These are phyloP conservation scores for Drosophila histrio DNA, from an alignment of 2,888 invertebrate genomes.

Conservation along the genomic window DNA sequence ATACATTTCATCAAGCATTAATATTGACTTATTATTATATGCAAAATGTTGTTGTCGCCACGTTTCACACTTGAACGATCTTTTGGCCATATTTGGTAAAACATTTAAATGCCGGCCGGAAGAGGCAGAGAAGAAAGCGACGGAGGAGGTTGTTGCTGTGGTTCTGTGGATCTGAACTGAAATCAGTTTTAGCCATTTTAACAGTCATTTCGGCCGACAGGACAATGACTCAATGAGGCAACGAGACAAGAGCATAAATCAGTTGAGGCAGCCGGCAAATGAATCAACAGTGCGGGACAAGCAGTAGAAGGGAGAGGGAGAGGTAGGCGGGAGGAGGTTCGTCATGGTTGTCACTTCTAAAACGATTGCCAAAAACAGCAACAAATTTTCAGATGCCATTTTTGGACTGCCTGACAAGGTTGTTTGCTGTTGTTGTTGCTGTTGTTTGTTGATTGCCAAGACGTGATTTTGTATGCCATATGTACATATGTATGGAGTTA, in stretches of 20 bases:
- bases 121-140: not conserved
- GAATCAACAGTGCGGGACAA: slow-evolving; percentile 22
- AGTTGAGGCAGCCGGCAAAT: slow-evolving; percentile 28
- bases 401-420: slow-evolving; percentile 55
- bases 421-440: slow-evolving; percentile 23
- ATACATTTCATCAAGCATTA: slow-evolving; percentile 47
- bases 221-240: slow-evolving; percentile 62
- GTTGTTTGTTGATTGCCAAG: slow-evolving; percentile 54
- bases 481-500: slow-evolving; percentile 37
- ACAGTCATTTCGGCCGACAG: slow-evolving; percentile 24
- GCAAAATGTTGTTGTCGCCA: slow-evolving; percentile 30
- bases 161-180: slow-evolving; percentile 22
- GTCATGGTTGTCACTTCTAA: slow-evolving; percentile 70
- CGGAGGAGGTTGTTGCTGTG: not conserved
- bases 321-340: slow-evolving; percentile 1
- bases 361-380: slow-evolving; percentile 68
- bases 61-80: slow-evolving; percentile 47
- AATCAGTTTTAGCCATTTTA: slow-evolving; percentile 10
- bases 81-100: slow-evolving; percentile 59
- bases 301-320: not conserved
- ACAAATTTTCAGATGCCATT: slow-evolving; percentile 62
- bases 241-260: slow-evolving; percentile 26
- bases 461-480: slow-evolving; percentile 65
- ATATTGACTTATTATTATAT: slow-evolving; percentile 57
- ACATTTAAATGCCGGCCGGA: slow-evolving; percentile 47